phyloP scores from a whole-genome alignment of 2,888 invertebrate genomes.

The Branchinecta sandiegonensis region DNA sequence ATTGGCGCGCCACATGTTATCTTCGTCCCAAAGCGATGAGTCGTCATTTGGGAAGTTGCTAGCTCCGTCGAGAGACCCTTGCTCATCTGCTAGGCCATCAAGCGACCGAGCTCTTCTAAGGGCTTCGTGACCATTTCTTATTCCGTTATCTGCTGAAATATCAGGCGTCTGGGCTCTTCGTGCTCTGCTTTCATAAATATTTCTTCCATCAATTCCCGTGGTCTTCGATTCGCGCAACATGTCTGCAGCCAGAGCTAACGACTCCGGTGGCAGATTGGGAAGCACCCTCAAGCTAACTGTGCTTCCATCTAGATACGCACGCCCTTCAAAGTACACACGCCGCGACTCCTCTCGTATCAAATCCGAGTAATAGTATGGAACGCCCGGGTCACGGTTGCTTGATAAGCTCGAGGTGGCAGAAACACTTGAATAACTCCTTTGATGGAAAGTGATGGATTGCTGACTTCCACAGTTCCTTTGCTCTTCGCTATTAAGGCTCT shows the following conservation, averaged over 20 bases:
- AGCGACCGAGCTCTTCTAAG: conserved; percentile 43
- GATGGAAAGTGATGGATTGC: neutral
- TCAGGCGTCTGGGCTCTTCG: conserved; percentile 33
- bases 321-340: too few relatives aligned
- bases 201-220: conserved; percentile 47
- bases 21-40: conserved; percentile 58
- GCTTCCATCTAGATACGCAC: neutral
- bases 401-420: neutral
- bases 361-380: conserved; percentile 77
- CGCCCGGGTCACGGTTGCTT: conserved; percentile 19
- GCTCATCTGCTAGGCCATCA: conserved; percentile 45
- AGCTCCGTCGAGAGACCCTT: conserved; percentile 15
- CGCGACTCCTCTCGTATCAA: conserved; percentile 34
- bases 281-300: conserved; percentile 8
- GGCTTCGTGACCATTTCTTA: conserved; percentile 24
- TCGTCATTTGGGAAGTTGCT: neutral
- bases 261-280: neutral
- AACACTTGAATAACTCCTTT: neutral
- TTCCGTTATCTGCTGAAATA: conserved; percentile 35
- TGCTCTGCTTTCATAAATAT: conserved; percentile 46
- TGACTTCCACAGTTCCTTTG: neutral
- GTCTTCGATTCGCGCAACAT: conserved; percentile 18
- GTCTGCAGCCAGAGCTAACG: conserved; percentile 18
- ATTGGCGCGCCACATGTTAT: conserved; percentile 63
- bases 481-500: neutral